A percentile compares a stretch with the other conserved stretches of the same genome.
phyloP scores from a whole-genome alignment of 2,113 vertebrate species.

The Hippocampus abdominalis region DNA sequence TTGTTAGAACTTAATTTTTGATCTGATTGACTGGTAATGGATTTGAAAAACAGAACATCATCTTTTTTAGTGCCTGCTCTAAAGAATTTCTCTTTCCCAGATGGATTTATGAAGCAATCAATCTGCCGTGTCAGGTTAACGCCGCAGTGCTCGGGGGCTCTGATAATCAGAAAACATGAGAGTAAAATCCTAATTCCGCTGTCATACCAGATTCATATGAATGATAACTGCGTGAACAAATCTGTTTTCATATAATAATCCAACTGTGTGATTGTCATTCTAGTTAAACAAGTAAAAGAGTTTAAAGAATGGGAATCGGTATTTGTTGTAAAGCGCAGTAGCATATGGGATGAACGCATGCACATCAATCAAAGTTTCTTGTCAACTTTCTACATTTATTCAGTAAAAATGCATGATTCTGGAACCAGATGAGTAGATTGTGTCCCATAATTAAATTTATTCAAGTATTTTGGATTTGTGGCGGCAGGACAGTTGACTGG shows the following conservation, averaged over 20 bases:
- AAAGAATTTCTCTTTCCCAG: neutral
- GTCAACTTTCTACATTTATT: neutral
- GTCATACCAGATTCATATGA: neutral
- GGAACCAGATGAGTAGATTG: neutral
- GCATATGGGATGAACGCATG: neutral
- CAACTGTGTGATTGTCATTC: neutral
- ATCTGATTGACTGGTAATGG: neutral
- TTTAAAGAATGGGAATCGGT: neutral
- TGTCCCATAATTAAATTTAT: too few species aligned
- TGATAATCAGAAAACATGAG: neutral
- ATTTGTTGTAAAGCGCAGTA: too few species aligned
- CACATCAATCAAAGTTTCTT: neutral
- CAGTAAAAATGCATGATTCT: neutral
- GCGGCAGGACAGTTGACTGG: too few species aligned
- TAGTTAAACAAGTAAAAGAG: neutral
- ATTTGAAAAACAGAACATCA: neutral
- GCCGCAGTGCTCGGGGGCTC: neutral
- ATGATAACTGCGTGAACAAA: neutral
- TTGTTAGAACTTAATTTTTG: neutral
- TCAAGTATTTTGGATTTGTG: too few species aligned
- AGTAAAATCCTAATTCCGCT: neutral
- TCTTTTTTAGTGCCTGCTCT: neutral
- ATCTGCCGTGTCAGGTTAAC: neutral
- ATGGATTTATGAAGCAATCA: neutral
- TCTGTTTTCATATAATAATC: neutral